phyloP scores from a whole-genome alignment of 53 echinoderm and acorn worm genomes.

The Astropecten irregularis region DNA sequence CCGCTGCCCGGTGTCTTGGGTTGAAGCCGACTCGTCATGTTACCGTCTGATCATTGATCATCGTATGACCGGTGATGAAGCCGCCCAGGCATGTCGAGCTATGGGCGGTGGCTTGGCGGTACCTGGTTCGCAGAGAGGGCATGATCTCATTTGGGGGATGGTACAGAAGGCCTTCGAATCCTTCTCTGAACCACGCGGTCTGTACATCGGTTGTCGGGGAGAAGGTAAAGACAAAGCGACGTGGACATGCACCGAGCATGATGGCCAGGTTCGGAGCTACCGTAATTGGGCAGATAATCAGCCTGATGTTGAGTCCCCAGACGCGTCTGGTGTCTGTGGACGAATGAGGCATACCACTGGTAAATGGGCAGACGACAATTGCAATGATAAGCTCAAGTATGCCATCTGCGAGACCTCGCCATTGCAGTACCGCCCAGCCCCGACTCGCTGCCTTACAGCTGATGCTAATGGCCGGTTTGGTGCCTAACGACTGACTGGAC shows the following conservation, averaged over 20 bases:
- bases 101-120: constrained; percentile 10
- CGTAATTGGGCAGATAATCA: no score
- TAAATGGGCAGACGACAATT: not conserved
- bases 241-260: constrained; percentile 2
- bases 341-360: not conserved
- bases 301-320: not conserved
- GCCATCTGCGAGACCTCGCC: constrained; percentile 15
- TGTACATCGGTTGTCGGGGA: constrained; percentile 18
- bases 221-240: not conserved
- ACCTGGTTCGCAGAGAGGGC: not conserved
- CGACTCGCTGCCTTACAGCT: not conserved
- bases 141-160: not conserved
- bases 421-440: not conserved
- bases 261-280: not conserved
- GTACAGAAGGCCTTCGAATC: not conserved
- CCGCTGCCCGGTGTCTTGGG: not conserved
- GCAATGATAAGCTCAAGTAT: not conserved
- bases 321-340: not conserved
- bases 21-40: not conserved
- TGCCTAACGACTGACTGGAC: no score
- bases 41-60: not conserved
- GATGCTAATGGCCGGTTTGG: not conserved
- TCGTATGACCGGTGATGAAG: not conserved
- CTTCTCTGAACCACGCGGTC: no score
- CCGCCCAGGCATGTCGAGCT: not conserved